phyloP scores from a whole-genome alignment of 35 echinoderm and acorn worm species.

The Apostichopus parvimensis region DNA sequence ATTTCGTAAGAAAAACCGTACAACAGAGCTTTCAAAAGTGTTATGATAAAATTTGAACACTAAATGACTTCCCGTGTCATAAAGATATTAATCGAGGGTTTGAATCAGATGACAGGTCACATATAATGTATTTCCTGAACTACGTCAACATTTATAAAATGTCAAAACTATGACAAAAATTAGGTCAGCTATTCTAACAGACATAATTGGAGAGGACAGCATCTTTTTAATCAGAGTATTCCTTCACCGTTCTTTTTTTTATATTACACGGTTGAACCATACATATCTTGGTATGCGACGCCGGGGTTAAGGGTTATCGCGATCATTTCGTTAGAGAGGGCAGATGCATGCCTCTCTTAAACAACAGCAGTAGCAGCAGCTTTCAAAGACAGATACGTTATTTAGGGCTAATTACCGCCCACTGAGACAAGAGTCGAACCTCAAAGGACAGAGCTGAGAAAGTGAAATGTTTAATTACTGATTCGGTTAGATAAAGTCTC shows the following conservation, averaged over 20 bases:
- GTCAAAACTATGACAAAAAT: neutral
- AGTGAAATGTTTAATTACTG: neutral
- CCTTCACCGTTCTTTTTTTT: neutral
- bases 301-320: neutral
- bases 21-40: too few relatives aligned
- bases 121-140: too few relatives aligned
- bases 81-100: too few relatives aligned
- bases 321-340: neutral
- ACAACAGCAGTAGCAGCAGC: neutral
- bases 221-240: too few relatives aligned
- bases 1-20: too few relatives aligned
- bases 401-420: slow-evolving; percentile 9
- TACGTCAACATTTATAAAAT: neutral
- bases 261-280: neutral
- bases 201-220: too few relatives aligned
- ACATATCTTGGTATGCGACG: neutral
- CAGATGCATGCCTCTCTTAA: neutral
- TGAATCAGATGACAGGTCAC: too few relatives aligned
- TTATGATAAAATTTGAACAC: too few relatives aligned
- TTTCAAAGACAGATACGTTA: neutral
- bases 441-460: neutral
- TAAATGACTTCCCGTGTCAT: too few relatives aligned
- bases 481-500: neutral
- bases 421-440: neutral
- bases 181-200: neutral